Base-by-base conservation (phyloP, 2,797 vertebrate species). In the Melanotaenia maccullochi region DNA sequence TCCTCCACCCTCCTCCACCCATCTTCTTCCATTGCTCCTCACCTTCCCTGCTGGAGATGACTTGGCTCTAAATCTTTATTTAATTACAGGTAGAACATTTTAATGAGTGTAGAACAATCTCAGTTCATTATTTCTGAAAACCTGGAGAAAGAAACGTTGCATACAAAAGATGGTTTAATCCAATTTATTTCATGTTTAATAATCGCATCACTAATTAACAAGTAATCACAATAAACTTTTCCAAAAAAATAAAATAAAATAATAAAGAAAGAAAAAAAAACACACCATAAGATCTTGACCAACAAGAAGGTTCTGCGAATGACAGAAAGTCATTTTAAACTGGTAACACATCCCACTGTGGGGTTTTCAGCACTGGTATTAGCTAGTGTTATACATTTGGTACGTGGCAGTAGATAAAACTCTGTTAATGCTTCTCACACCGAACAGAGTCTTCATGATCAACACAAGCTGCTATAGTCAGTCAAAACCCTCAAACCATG, bases 201-300 rank as follows among this genome's bases (percentile, higher is more conserved):
- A 91, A 93, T 93, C 93, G 95, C 93, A 93, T 94, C 93, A 95
- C 94, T 94, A 95, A 93, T 94, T 92, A 94, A 95, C 94, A 94
- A 91, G 83, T 92, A 92, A 94, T 91, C 92, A 95, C 94, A 95
- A 93, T 93, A 87, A 94, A 94, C 91, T 93, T 89, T 91, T 81
- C 57, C 54, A 93, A 94, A 89, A 88, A 79, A 67, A 90, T 88
- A 92, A 91, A 90, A 64, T 83, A 80, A 86, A 91, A 90, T 87
- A 51, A 90, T 84, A 81, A 74, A 85, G 85, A 90, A 89, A 76
- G 69, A 74, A 73, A 42, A 63, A 30, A 58, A 75, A 71, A 86
- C 76, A 75, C 73, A 72, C 66, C 71, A 78, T 75, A 68, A 68
- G 33, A 35, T 7, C 33, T 9, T 35, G 33, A 85, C 85, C 68